Evolutionary conservation across 1,140 invertebrate species (phyloP).

Genomic region (Harlomillsia oculata): DNA sequence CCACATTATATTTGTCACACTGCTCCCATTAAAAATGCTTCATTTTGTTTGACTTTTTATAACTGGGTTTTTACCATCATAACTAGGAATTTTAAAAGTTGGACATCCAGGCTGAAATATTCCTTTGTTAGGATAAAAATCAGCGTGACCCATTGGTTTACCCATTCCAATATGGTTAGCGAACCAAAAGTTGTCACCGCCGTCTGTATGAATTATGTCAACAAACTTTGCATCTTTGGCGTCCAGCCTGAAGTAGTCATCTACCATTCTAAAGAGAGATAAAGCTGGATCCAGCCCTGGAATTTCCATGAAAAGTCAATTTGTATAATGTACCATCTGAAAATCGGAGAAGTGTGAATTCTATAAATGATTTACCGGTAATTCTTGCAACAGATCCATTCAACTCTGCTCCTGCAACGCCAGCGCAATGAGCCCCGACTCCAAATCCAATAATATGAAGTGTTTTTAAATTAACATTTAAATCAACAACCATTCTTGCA

Average conservation of each 20-base stretch:
- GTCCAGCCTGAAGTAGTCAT: slow-evolving; percentile 40
- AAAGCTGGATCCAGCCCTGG: slow-evolving; percentile 39
- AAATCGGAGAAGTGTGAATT: not conserved
- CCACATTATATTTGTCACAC: not conserved
- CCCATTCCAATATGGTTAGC: slow-evolving; percentile 35
- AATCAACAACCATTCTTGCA: slow-evolving; percentile 32
- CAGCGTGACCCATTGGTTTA: slow-evolving; percentile 37
- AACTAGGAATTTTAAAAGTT: not conserved
- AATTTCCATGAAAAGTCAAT: not conserved
- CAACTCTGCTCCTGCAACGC: slow-evolving; percentile 36
- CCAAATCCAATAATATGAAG: slow-evolving; percentile 43
- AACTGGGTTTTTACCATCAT: not conserved
- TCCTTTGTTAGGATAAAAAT: slow-evolving; percentile 39
- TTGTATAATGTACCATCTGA: not conserved
- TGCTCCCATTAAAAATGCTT: not conserved
- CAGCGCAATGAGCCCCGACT: slow-evolving; percentile 41
- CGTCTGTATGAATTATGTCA: slow-evolving; percentile 42
- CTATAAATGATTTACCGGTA: slow-evolving; percentile 2
- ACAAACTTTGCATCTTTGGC: slow-evolving; percentile 39
- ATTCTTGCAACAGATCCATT: slow-evolving; percentile 31
- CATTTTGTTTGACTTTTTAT: not conserved
- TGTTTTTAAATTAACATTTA: slow-evolving; percentile 21
- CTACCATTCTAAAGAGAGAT: slow-evolving; percentile 42
- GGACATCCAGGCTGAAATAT: slow-evolving; percentile 25
- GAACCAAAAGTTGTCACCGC: slow-evolving; percentile 28